phyloP scores from a whole-genome alignment of 1,140 invertebrate species.

The Piezodorus guildinii region DNA sequence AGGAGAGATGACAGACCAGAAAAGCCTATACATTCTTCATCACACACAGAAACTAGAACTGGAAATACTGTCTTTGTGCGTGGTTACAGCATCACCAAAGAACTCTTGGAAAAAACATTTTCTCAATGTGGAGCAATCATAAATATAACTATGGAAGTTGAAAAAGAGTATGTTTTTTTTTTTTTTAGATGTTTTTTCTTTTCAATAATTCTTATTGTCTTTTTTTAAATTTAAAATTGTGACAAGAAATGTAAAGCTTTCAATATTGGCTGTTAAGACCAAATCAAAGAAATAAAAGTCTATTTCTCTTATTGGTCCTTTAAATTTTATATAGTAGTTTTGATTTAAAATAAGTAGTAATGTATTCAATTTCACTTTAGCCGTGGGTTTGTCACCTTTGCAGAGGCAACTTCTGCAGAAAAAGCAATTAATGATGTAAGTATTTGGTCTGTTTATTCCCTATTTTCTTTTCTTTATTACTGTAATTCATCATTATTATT shows the following conservation, averaged over 20 bases:
- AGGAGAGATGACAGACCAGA: conserved; percentile 47
- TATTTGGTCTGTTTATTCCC: conserved; percentile 13
- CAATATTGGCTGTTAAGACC: no score
- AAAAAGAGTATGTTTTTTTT: conserved; percentile 39
- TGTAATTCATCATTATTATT: no score
- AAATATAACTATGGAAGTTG: conserved; percentile 80
- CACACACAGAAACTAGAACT: conserved; percentile 34
- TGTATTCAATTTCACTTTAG: conserved; percentile 36
- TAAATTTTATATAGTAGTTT: no score
- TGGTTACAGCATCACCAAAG: conserved; percentile 70
- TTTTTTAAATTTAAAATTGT: no score
- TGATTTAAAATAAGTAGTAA: no score
- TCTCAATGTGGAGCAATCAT: conserved; percentile 66
- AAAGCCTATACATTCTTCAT: conserved; percentile 34
- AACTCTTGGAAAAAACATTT: conserved; percentile 69
- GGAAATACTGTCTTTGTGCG: conserved; percentile 78
- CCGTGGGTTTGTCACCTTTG: conserved; percentile 87
- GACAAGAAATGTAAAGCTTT: no score
- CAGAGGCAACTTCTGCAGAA: conserved; percentile 74
- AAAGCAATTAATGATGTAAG: conserved; percentile 68
- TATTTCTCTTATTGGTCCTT: no score
- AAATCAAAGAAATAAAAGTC: no score
- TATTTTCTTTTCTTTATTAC: neutral
- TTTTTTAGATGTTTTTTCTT: no score
- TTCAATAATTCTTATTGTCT: no score